phyloP scores from a whole-genome alignment of 1,140 invertebrate species.

The Homarus americanus region DNA sequence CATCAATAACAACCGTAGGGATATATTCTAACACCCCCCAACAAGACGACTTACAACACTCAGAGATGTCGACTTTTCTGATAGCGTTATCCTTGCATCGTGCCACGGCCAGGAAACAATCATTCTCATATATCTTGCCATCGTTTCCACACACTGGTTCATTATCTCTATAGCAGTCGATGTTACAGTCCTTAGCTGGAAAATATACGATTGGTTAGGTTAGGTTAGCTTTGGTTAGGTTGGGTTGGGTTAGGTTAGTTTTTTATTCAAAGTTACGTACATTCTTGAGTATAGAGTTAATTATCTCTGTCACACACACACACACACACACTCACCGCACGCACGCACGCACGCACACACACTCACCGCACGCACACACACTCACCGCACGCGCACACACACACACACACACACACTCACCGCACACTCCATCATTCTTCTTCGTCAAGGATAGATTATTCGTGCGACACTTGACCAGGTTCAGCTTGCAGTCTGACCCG shows the following conservation, averaged over 20 bases:
- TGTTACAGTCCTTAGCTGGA: constrained; percentile 24
- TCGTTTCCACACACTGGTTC: constrained; percentile 4
- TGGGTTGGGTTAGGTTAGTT: no score
- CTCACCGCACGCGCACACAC: no score
- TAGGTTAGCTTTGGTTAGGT: no score
- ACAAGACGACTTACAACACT: not conserved
- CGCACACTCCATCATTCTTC: not conserved
- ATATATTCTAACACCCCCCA: not conserved
- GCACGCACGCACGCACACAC: no score
- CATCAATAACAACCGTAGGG: not conserved
- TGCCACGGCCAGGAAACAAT: constrained; percentile 12
- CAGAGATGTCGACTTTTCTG: no score
- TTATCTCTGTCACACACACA: no score
- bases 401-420: not conserved
- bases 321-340: no score
- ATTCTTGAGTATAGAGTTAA: no score
- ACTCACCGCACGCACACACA: no score
- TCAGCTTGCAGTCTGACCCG: constrained; percentile 5
- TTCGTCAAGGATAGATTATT: not conserved
- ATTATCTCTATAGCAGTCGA: not conserved
- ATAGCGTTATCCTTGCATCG: constrained; percentile 2
- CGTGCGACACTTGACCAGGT: not conserved
- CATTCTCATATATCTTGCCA: not conserved
- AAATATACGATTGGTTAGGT: no score
- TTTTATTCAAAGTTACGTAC: no score